A percentile compares a stretch with the other conserved stretches of the same genome.
phyloP scores from a whole-genome alignment of 2,797 vertebrate genomes.

The Meda fulgida region DNA sequence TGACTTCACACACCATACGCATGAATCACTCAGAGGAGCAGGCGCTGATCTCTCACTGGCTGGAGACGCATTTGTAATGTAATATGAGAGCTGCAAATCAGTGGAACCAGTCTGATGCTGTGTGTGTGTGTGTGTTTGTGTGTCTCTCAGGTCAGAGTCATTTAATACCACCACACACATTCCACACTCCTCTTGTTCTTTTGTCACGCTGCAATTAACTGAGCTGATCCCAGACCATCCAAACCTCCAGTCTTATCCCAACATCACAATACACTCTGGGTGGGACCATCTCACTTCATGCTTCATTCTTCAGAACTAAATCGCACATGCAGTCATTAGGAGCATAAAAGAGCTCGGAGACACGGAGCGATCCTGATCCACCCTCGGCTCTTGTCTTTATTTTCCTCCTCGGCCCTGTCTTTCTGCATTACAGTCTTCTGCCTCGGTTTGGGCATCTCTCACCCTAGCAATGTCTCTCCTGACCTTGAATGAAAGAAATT shows the following conservation, averaged over 20 bases:
- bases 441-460: not conserved
- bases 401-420: slow-evolving; percentile 23
- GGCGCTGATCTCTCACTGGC: slow-evolving; percentile 9
- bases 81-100: slow-evolving; percentile 33
- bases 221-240: slow-evolving; percentile 22
- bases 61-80: slow-evolving; percentile 19
- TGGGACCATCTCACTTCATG: not conserved
- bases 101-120: slow-evolving; percentile 28
- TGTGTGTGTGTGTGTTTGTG: slow-evolving; percentile 24
- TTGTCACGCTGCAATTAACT: not conserved
- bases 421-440: slow-evolving; percentile 34
- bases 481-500: slow-evolving; percentile 58
- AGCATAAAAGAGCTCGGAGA: not conserved
- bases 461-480: slow-evolving; percentile 37
- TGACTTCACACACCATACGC: slow-evolving; percentile 32
- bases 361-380: not conserved
- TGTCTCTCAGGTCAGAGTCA: slow-evolving; percentile 40
- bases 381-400: not conserved
- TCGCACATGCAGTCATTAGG: slow-evolving; percentile 5
- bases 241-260: not conserved
- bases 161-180: slow-evolving; percentile 24
- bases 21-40: slow-evolving; percentile 33
- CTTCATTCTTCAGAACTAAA: slow-evolving; percentile 5
- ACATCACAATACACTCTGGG: not conserved
- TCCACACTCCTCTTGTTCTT: slow-evolving; percentile 16